Evolutionary conservation across 2,797 vertebrate species (phyloP), one percentile per base, ranked within the genome.

Genomic region (Distichodus sexfasciatus): DNA sequence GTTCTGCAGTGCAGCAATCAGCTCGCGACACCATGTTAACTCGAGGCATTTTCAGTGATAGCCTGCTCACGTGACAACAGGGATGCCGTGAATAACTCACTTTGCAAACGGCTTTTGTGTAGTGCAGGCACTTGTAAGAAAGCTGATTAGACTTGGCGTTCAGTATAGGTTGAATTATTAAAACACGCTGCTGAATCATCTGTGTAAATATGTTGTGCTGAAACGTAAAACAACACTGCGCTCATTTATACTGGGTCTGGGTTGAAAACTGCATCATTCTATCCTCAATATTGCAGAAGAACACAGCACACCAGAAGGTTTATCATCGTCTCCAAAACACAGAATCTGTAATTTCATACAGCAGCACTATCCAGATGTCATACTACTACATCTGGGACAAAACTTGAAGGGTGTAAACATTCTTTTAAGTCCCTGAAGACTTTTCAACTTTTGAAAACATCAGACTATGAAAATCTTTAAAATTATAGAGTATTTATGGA

Each of bases 11-110:
- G 54, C 54, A 40, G 54, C 21, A 58, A 57, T 58, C 33, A 24
- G 35, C 54, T 58, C 12, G 1, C 6, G 24, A 38, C 21, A 26
- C 24, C 21, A 6, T 40, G 40, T 58, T 58, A n/a, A 40, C 24
- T 58, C 21, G 26, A 58, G 40, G 6, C 12, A 38, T 58, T 40
- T 15, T 38, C 35, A 40, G 11, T 8, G 5, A 21, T 14, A 40
- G 54, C 19, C 10, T 41, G 21, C 55, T 24, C 12, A 59, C 12
- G 17, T 26, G 36, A 59, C 3, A 2, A 28, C 4, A 14, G 10
- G n/a, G 17, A 59, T 59, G 55, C 36, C 23, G 41, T 59, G 23
- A 59, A 40, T n/a, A 41, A 40, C 36, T 41, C n/a, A 41, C 23
- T 24, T 9, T n/a, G 1, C 55, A 59, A 41, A 59, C 26, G 12